Conservation (phyloP, 2,113 vertebrate genomes). For the Anthoscopus minutus region DNA sequence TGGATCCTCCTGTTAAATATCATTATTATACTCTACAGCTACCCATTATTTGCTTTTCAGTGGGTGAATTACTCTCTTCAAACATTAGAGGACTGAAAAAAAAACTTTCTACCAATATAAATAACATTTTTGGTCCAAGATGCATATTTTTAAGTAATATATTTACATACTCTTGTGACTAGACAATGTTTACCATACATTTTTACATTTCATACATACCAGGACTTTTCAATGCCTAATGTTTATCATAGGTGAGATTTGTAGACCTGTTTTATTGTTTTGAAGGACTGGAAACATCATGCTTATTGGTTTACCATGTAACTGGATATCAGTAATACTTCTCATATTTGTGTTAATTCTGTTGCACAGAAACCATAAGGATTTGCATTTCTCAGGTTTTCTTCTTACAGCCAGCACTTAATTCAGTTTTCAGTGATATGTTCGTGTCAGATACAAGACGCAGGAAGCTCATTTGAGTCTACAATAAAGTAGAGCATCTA, state of each 20-base stretch:
- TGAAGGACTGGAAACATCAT: background rate
- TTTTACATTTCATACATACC: too few relatives aligned
- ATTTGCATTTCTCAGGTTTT: background rate
- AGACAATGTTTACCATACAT: accelerated
- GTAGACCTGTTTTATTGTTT: background rate
- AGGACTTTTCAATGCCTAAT: too few relatives aligned
- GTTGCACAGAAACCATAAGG: background rate
- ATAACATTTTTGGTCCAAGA: background rate
- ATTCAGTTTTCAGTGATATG: background rate
- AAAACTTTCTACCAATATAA: background rate
- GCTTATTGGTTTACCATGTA: background rate
- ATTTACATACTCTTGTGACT: background rate
- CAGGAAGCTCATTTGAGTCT: background rate
- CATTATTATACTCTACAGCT: background rate
- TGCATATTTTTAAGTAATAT: background rate
- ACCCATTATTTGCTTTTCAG: background rate
- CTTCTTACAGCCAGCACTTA: background rate
- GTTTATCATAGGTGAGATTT: background rate
- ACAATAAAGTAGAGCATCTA: background rate
- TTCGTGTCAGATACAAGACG: background rate
- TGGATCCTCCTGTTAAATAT: background rate
- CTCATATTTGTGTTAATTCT: background rate
- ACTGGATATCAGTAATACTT: background rate
- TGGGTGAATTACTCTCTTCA: background rate
- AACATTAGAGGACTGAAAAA: background rate